Percentiles rank a stretch among this genome's conserved stretches.
These are phyloP conservation scores for Gymnoscelis rufifasciata DNA, from an alignment of 2,888 invertebrate genomes.

Conservation along the genomic window DNA sequence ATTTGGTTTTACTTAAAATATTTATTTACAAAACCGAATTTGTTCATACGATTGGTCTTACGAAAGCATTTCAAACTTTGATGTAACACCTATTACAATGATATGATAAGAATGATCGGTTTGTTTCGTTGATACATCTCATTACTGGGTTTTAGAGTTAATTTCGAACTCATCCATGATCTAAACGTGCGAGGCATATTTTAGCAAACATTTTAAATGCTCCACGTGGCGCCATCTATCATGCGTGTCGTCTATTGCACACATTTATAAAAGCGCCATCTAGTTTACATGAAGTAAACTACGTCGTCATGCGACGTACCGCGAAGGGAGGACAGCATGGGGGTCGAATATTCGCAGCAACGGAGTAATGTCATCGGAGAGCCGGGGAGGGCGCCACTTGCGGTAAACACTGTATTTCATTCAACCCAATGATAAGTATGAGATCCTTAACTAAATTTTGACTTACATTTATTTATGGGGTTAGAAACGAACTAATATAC, in stretches of 20 bases:
- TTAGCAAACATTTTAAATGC: constrained; percentile 11
- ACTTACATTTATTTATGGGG: constrained; percentile 30
- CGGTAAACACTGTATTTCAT: constrained; percentile 82
- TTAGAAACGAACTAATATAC: constrained; percentile 34
- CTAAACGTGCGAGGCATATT: constrained; percentile 21
- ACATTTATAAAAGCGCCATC: constrained; percentile 65
- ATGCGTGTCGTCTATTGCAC: constrained; percentile 51
- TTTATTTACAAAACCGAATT: constrained; percentile 22
- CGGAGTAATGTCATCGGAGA: constrained; percentile 88
- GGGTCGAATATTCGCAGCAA: constrained; percentile 88
- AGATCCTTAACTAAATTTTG: constrained; percentile 39
- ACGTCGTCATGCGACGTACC: constrained; percentile 71
- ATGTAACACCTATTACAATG: not conserved
- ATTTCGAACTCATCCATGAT: constrained; percentile 19
- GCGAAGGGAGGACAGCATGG: constrained; percentile 77
- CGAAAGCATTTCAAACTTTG: constrained; percentile 8
- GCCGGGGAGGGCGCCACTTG: constrained; percentile 91
- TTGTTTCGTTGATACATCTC: not conserved
- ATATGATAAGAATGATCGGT: not conserved
- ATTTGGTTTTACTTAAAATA: not conserved
- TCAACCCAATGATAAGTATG: constrained; percentile 51
- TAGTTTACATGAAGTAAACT: constrained; percentile 43
- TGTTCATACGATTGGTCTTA: constrained; percentile 17
- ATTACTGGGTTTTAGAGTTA: constrained; percentile 13
- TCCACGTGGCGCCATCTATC: constrained; percentile 58